A percentile compares a stretch with the other conserved stretches of the same genome.
Evolutionary conservation across 1,140 invertebrate species (phyloP).

Genomic region (Holcopasites calliopsidis): DNA sequence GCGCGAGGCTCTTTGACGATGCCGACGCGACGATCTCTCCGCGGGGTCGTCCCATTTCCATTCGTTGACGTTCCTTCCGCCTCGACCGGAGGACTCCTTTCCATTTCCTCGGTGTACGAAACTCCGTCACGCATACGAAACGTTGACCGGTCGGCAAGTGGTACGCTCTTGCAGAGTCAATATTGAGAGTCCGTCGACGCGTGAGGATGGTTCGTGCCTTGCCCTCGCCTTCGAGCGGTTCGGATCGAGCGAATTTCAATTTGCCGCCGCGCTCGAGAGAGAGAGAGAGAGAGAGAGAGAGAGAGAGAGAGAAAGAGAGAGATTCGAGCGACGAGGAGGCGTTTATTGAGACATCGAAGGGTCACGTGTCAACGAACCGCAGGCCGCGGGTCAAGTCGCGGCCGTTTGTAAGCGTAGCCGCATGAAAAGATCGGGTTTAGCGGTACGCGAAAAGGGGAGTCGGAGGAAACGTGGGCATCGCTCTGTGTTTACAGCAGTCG

Average conservation of each 20-base stretch:
- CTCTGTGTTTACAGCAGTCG: conserved; percentile 67
- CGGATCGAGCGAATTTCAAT: too few species aligned
- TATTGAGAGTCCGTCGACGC: neutral
- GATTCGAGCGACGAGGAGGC: neutral
- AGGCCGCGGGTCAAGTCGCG: conserved; percentile 17
- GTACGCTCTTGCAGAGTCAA: too few species aligned
- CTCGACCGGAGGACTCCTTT: too few species aligned
- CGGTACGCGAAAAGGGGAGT: conserved; percentile 25
- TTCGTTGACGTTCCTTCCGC: neutral
- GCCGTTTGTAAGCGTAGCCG: conserved; percentile 2
- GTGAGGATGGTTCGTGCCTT: too few species aligned
- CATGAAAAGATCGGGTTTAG: neutral
- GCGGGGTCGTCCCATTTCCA: neutral
- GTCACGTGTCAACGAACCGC: conserved; percentile 42
- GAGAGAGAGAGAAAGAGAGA: too few species aligned
- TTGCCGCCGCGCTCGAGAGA: too few species aligned
- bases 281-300: too few species aligned
- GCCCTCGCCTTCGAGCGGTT: too few species aligned
- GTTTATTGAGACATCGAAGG: conserved; percentile 49
- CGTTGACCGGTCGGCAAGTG: too few species aligned
- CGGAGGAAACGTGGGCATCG: conserved; percentile 21
- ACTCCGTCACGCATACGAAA: neutral
- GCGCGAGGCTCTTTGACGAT: neutral
- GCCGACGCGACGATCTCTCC: neutral
- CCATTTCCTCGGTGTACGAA: too few species aligned